A percentile compares a stretch with the other conserved stretches of the same genome.
Conservation (phyloP, 2,113 vertebrate species). For the Hippopotamus amphibius region DNA sequence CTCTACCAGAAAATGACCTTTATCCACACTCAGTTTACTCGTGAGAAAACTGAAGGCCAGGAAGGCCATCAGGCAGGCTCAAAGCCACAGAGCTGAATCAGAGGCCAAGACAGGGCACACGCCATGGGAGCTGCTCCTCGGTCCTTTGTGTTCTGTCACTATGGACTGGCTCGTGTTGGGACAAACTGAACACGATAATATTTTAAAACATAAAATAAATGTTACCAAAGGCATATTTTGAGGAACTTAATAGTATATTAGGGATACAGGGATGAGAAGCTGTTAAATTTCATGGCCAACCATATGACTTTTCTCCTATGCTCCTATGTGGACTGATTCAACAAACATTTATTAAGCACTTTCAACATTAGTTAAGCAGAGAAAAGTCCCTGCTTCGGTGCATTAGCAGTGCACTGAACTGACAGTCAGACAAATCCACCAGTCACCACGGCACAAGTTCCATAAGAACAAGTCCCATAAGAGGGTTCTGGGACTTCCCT, state of each 20-base stretch:
- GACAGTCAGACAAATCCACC: background rate
- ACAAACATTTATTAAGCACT: background rate
- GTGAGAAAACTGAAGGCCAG: background rate
- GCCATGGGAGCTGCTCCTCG: background rate
- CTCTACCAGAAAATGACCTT: background rate
- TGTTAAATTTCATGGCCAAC: background rate
- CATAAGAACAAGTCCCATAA: background rate
- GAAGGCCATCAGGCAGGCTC: background rate
- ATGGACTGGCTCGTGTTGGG: background rate
- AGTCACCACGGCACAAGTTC: background rate
- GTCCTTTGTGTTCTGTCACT: background rate
- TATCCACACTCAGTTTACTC: background rate
- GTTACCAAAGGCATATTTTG: background rate
- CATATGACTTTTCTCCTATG: background rate
- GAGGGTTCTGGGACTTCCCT: background rate
- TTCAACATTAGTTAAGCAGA: background rate
- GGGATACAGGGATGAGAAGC: background rate
- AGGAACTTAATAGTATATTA: background rate
- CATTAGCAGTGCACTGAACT: background rate
- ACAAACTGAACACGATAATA: background rate
- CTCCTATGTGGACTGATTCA: background rate
- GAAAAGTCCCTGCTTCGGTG: background rate
- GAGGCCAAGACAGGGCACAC: background rate
- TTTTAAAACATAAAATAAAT: constrained; percentile 12
- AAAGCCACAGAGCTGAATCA: background rate